These are phyloP conservation scores for Callipepla californica DNA, from an alignment of 2,113 vertebrate species.

Conservation along the genomic window DNA sequence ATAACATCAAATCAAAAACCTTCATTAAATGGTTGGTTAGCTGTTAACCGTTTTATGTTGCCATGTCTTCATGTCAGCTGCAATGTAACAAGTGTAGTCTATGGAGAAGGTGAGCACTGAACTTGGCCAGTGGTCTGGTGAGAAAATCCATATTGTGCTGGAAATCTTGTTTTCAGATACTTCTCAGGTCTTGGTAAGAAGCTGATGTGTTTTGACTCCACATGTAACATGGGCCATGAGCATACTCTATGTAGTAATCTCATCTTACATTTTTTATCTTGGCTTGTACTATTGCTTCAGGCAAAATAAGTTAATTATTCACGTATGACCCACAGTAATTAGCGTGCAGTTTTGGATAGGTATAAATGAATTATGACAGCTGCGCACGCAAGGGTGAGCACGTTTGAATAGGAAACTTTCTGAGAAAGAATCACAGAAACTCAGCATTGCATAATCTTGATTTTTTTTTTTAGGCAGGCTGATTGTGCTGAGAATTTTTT, in stretches of 20 bases:
- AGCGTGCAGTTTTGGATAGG: conserved; percentile 62
- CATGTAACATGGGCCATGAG: background rate
- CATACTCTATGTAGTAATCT: background rate
- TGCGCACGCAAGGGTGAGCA: conserved; percentile 61
- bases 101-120: background rate
- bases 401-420: conserved; percentile 51
- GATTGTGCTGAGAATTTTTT: conserved; percentile 13
- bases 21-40: background rate
- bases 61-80: background rate
- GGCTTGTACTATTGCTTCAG: conserved; percentile 66
- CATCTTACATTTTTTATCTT: conserved; percentile 34
- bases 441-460: conserved; percentile 51
- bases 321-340: conserved; percentile 70
- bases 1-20: background rate
- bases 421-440: conserved; percentile 66
- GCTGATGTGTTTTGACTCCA: background rate
- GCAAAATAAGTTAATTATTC: conserved; percentile 72
- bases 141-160: background rate
- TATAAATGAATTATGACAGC: conserved; percentile 75
- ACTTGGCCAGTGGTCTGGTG: background rate
- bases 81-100: background rate
- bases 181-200: background rate
- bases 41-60: background rate
- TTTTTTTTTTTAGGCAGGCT: background rate
- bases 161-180: background rate